Evolutionary conservation across 2,113 vertebrate species (phyloP).

Genomic region (Mellivora capensis): DNA sequence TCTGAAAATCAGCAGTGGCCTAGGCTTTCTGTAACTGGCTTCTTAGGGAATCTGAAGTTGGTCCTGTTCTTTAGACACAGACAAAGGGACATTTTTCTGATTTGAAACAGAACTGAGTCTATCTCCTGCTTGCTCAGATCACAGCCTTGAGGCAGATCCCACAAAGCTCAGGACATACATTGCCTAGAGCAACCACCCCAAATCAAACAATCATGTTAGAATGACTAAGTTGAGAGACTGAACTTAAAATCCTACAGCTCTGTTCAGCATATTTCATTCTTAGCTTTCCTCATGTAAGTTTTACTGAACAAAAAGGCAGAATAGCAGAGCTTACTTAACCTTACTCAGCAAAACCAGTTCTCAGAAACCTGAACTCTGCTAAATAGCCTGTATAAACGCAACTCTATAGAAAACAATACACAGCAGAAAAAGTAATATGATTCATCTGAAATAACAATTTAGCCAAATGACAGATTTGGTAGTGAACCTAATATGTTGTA

Average conservation of each 20-base stretch:
- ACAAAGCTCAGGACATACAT: neutral
- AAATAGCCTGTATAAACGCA: conserved; percentile 42
- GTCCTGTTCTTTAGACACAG: conserved; percentile 20
- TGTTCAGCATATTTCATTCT: conserved; percentile 7
- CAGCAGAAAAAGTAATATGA: conserved; percentile 25
- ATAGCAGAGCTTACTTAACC: neutral
- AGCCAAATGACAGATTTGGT: conserved; percentile 24
- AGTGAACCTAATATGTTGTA: conserved; percentile 6
- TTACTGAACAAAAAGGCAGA: conserved; percentile 20
- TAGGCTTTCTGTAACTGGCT: conserved; percentile 9
- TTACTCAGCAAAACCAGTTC: conserved; percentile 29
- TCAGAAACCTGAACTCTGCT: conserved; percentile 34
- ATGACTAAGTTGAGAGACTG: neutral
- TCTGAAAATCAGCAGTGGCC: neutral
- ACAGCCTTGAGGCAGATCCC: conserved; percentile 3
- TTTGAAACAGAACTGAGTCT: neutral
- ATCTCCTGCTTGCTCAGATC: neutral
- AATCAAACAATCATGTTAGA: neutral
- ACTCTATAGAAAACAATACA: conserved; percentile 35
- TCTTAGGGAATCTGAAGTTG: conserved; percentile 45
- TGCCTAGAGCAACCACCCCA: neutral
- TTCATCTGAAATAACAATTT: conserved; percentile 33
- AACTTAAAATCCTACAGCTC: conserved; percentile 27
- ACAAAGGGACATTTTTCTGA: conserved; percentile 28
- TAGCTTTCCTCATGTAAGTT: neutral